Evolutionary conservation across 2,797 vertebrate genomes (phyloP).

Genomic region (Sebastes goodei): DNA sequence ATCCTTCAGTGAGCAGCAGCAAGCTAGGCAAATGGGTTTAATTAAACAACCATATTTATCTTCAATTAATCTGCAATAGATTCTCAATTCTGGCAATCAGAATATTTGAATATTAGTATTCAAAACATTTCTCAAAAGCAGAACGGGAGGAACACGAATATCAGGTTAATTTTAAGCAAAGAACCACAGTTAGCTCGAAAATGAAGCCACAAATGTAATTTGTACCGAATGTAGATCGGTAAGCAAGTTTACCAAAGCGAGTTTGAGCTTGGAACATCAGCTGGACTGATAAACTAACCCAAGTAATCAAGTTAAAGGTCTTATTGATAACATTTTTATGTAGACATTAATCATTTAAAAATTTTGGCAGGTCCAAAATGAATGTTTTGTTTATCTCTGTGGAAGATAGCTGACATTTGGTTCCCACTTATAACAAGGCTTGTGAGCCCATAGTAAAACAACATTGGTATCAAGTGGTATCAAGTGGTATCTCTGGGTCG

Average conservation of each 20-base stretch:
- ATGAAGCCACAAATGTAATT: background rate
- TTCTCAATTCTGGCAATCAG: background rate
- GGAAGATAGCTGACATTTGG: too few species aligned
- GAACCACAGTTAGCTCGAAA: background rate
- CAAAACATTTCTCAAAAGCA: background rate
- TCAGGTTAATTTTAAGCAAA: background rate
- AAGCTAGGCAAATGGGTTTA: background rate
- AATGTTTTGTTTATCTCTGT: too few species aligned
- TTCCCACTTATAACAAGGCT: too few species aligned
- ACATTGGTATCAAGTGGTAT: too few species aligned
- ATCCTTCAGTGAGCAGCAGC: slow-evolving; percentile 27
- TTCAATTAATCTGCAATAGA: background rate
- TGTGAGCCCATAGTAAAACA: too few species aligned
- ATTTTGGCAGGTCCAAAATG: too few species aligned
- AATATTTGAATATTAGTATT: background rate
- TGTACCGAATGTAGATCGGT: background rate
- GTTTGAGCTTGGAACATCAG: background rate
- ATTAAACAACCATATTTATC: accelerated
- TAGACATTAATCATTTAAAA: too few species aligned
- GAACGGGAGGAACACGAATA: background rate
- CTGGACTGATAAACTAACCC: background rate
- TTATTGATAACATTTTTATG: too few species aligned
- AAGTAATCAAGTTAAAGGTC: background rate
- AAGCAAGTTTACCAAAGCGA: background rate
- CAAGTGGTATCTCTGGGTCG: too few species aligned